Conservation (phyloP, 2,797 vertebrate genomes). For the Neomorphus geoffroyi region DNA sequence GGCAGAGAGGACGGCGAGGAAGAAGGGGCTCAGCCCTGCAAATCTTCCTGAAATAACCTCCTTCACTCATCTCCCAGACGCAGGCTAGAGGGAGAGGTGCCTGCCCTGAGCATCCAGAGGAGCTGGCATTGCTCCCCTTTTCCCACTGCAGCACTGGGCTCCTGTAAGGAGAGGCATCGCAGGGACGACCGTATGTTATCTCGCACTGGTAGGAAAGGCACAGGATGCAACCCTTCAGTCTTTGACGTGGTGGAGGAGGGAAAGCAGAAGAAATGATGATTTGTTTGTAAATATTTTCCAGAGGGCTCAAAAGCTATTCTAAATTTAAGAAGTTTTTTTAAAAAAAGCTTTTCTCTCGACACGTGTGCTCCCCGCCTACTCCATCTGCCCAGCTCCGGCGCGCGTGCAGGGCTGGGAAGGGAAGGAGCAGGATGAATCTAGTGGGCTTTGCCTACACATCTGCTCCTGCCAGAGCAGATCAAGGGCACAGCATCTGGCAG, state of each 20-base stretch:
- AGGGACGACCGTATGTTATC: not conserved
- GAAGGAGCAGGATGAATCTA: not conserved
- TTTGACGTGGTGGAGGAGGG: constrained; percentile 36
- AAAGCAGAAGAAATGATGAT: constrained; percentile 42
- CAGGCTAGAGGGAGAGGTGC: not conserved
- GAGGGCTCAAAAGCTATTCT: constrained; percentile 34
- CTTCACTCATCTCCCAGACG: not conserved
- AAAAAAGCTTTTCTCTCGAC: not conserved
- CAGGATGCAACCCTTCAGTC: constrained; percentile 32
- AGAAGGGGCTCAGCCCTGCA: not conserved
- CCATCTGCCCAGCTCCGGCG: not conserved
- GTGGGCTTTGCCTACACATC: not conserved
- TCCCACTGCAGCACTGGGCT: fast-evolving
- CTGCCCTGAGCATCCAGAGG: not conserved
- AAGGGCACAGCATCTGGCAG: not conserved
- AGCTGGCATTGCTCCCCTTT: not conserved
- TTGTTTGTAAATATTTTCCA: constrained; percentile 59
- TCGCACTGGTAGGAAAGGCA: not conserved
- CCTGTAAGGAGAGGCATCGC: fast-evolving
- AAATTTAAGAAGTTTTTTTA: not conserved
- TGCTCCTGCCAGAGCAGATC: not conserved
- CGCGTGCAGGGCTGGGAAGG: not conserved
- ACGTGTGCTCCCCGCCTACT: not conserved
- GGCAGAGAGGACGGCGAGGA: not conserved
- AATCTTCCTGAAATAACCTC: not conserved